Base-by-base conservation (phyloP, 2,888 invertebrate species). In the Drosophila borealis region DNA sequence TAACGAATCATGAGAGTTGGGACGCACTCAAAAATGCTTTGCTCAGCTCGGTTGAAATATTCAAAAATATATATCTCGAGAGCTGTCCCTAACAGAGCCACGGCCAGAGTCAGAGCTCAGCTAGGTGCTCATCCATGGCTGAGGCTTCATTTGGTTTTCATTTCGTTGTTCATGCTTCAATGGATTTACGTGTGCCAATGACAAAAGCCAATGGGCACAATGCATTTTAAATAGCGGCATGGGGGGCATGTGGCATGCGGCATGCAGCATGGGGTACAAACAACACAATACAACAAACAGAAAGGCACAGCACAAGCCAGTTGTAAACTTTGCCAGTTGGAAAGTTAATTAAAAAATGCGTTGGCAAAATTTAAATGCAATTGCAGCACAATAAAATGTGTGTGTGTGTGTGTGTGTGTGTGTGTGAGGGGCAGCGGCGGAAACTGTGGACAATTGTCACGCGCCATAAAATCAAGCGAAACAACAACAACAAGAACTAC, bases 261-360 rank as follows among this genome's bases (percentile, higher is more conserved):
- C 39, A 51, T 39, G 51, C 25, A 39, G 51, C 39, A 53, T 39
- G 54, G n/a, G 66, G 45, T 36, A 73, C 49, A 63, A 54, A 53
- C 63, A 39, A 44, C 69, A 54, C 66, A 75, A 46, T 54, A 46
- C 77, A 17, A 71, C 61, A 70, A 57, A 72, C 65, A 62, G 67
- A 66, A 48, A 44, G 51, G 34, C 33, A 25, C 46, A 65, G 75
- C 71, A 55, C 72, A 66, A 63, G 75, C 63, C 63, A 54, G 60
- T 41, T 55, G 50, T 41, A 55, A 65, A 39, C 49, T 56, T 53
- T 65, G 59, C 53, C 45, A 53, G 78, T 46, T 66, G 65, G 29
- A 74, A 81, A 70, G 82, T 89, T 85, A 89, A 85, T 89, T 85
- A 85, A 89, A 79, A 88, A 89, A 89, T 87, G 81, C 85, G 81